phyloP scores from a whole-genome alignment of 2,888 invertebrate genomes.

The Pristionchus entomophagus region DNA sequence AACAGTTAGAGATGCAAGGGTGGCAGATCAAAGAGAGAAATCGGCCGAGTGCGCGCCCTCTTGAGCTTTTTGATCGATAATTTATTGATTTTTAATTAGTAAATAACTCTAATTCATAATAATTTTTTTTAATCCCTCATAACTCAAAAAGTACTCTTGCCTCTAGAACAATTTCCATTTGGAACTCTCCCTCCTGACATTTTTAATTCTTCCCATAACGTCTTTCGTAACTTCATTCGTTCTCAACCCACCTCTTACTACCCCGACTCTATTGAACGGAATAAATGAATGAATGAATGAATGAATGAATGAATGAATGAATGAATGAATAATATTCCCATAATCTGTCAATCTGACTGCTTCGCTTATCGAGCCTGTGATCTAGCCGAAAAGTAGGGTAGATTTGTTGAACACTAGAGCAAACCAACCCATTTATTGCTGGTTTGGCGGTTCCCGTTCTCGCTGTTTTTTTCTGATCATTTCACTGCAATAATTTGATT shows the following conservation, averaged over 20 bases:
- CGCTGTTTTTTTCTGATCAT: neutral
- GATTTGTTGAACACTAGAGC: neutral
- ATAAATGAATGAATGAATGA: too few species aligned
- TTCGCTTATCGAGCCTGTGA: neutral
- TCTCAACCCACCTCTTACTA: too few species aligned
- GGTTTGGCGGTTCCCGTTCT: neutral
- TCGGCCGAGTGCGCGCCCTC: neutral
- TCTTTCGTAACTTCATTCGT: too few species aligned
- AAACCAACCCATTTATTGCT: neutral
- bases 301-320: too few species aligned
- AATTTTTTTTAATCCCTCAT: too few species aligned
- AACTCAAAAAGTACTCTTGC: too few species aligned
- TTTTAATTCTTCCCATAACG: too few species aligned
- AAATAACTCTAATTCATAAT: neutral
- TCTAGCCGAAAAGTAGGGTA: neutral
- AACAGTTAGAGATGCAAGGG: slow-evolving; percentile 20
- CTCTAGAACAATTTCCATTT: too few species aligned
- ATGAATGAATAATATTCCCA: too few species aligned
- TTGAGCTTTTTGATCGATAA: neutral
- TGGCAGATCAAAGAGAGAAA: slow-evolving; percentile 4
- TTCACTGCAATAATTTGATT: neutral
- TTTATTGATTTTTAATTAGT: neutral
- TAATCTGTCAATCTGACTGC: neutral
- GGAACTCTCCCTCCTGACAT: too few species aligned
- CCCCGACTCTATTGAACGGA: too few species aligned